phyloP scores from a whole-genome alignment of 2,113 vertebrate genomes.

The Conger conger region DNA sequence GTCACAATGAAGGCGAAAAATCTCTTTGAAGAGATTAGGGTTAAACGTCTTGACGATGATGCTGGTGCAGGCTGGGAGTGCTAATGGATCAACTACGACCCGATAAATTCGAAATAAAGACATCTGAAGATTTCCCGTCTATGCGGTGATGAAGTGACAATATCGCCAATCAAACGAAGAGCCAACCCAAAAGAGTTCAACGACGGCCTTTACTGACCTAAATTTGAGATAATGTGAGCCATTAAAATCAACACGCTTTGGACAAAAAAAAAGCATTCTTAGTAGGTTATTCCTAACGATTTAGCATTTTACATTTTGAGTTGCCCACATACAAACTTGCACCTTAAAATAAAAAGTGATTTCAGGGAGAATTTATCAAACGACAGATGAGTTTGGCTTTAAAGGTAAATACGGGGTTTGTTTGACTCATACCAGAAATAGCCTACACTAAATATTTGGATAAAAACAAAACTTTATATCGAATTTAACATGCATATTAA shows the following conservation, averaged over 20 bases:
- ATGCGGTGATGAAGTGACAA: slow-evolving; percentile 25
- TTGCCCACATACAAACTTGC: no score
- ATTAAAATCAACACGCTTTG: slow-evolving; percentile 18
- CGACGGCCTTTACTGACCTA: slow-evolving; percentile 16
- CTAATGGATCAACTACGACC: slow-evolving; percentile 35
- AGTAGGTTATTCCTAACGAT: no score
- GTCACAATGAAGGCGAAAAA: slow-evolving; percentile 24
- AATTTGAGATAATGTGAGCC: slow-evolving; percentile 15
- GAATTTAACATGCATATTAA: no score
- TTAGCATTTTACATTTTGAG: no score
- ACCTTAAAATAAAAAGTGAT: no score
- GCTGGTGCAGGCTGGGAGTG: slow-evolving; percentile 9
- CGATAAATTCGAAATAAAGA: slow-evolving; percentile 24
- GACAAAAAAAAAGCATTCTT: background rate
- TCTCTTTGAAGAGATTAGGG: slow-evolving; percentile 37
- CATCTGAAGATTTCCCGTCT: slow-evolving; percentile 21
- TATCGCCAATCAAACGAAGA: slow-evolving; percentile 13
- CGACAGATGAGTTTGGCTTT: no score
- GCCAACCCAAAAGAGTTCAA: slow-evolving; percentile 1
- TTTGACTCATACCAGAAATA: no score
- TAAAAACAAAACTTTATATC: no score
- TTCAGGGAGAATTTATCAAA: no score
- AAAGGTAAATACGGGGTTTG: no score
- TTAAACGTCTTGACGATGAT: slow-evolving; percentile 29
- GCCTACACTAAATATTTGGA: no score